Base-by-base conservation (phyloP, 2,113 vertebrate species). In the Albula goreensis region DNA sequence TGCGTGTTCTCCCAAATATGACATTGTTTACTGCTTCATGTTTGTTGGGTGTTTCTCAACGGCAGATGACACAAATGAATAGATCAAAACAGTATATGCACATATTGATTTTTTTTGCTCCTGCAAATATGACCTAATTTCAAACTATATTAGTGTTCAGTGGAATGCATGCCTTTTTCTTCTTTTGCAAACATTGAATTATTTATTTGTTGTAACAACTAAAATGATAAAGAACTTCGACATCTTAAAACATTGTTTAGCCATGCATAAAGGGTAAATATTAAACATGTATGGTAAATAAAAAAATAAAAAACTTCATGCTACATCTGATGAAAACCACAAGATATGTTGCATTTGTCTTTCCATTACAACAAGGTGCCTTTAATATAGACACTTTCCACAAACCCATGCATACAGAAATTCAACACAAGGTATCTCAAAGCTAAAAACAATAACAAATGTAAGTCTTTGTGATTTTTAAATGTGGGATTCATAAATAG, bases 11-110 rank as follows among this genome's bases (percentile, higher is more conserved):
- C 22, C 22, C 70, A 74, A 74, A 74, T 22, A 11, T 74, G 5
- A 74, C 70, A 74, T 74, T 74, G n/a, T 31, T 74, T 74, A 31
- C 70, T 74, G 70, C 70, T 74, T 74, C 5, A 9, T 74, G 70
- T 8, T 74, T 74, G 25, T 13, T 31, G 70, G n/a, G 70, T 74
- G 70, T 74, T 74, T 74, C 31, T 10, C 6, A 74, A 74, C 70
- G 31, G 70, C n/a, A 74, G 22, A 74, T 74, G 8, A 74, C 70
- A 74, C 12, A 25, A 22, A 19, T 70, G 17, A 70, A 70, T n/a
- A 70, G 63, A 70, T 70, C 63, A 70, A 70, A 70, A 31, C 70
- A 74, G n/a, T 22, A 31, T 74, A 74, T 74, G 70, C 70, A 74
- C 70, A 74, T 74, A 74, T 74, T 74, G 70, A 74, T 74, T 74